phyloP scores from a whole-genome alignment of 2,797 vertebrate species.

The Simalia tracyae region DNA sequence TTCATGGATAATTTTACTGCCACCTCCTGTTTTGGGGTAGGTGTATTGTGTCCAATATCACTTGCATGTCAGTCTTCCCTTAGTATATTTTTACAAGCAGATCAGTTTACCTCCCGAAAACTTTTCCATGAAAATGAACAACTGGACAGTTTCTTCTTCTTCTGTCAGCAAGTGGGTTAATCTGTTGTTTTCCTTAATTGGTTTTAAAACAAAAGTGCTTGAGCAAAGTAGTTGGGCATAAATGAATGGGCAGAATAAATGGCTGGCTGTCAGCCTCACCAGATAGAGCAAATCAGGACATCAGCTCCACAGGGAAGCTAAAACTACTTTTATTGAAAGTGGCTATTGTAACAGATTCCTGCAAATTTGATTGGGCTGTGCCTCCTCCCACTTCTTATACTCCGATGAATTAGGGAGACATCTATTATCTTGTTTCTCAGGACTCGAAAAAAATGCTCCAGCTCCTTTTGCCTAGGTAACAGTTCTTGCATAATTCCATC shows the following conservation, averaged over 20 bases:
- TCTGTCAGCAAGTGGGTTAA: neutral
- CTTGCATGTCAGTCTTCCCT: neutral
- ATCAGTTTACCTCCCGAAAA: neutral
- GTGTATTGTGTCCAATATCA: too few species aligned
- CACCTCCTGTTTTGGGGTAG: neutral
- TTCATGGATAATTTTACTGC: neutral
- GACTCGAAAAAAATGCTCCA: too few species aligned
- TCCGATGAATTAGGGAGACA: too few species aligned
- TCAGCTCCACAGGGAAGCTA: neutral
- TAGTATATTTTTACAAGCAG: neutral
- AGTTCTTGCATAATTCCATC: too few species aligned
- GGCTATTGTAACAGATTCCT: too few species aligned
- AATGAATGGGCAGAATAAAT: neutral
- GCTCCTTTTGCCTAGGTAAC: too few species aligned
- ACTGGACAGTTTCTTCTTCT: neutral
- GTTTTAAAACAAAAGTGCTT: neutral
- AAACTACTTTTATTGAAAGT: neutral
- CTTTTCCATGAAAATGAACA: neutral
- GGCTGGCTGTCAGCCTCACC: neutral
- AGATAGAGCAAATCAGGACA: neutral
- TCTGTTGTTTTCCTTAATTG: neutral
- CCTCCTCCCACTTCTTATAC: too few species aligned
- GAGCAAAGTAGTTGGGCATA: neutral
- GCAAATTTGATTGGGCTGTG: too few species aligned
- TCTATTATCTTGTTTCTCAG: too few species aligned